A percentile compares a stretch with the other conserved stretches of the same genome.
These are phyloP conservation scores for Phocides pigmalion DNA, from an alignment of 1,140 invertebrate genomes.

Conservation along the genomic window DNA sequence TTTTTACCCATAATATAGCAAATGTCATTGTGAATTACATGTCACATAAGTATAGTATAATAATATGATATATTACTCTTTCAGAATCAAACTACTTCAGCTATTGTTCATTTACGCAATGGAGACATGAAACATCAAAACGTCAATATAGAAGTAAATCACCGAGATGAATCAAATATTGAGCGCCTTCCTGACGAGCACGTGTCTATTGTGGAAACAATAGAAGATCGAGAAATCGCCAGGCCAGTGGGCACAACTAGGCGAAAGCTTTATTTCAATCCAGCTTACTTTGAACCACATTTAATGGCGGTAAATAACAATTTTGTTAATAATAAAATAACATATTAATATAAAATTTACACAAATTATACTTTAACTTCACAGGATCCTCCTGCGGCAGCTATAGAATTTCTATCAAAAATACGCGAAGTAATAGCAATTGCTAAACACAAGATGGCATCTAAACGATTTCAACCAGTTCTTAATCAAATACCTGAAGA, in stretches of 20 bases:
- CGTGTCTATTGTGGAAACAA: constrained; percentile 92
- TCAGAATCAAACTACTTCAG: constrained; percentile 87
- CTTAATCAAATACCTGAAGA: constrained; percentile 93
- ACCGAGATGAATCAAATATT: constrained; percentile 83
- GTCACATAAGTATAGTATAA: too few species aligned
- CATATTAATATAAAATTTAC: not conserved
- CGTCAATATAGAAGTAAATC: constrained; percentile 63
- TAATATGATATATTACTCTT: constrained; percentile 39
- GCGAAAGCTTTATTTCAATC: constrained; percentile 93
- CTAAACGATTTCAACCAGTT: constrained; percentile 91
- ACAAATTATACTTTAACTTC: constrained; percentile 45
- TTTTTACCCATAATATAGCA: constrained; percentile 1
- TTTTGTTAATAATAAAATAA: not conserved
- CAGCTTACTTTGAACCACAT: constrained; percentile 94
- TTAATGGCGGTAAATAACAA: constrained; percentile 86
- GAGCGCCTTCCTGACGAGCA: constrained; percentile 92
- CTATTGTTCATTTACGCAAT: constrained; percentile 86
- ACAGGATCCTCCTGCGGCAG: constrained; percentile 93
- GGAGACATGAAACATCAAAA: constrained; percentile 67
- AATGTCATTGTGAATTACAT: too few species aligned
- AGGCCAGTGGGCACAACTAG: constrained; percentile 87
- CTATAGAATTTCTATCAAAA: constrained; percentile 93
- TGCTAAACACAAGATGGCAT: constrained; percentile 93
- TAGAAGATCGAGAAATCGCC: constrained; percentile 87
- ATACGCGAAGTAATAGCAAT: constrained; percentile 94